phyloP scores from a whole-genome alignment of 2,888 invertebrate species.

The Ptilodon capucinus region DNA sequence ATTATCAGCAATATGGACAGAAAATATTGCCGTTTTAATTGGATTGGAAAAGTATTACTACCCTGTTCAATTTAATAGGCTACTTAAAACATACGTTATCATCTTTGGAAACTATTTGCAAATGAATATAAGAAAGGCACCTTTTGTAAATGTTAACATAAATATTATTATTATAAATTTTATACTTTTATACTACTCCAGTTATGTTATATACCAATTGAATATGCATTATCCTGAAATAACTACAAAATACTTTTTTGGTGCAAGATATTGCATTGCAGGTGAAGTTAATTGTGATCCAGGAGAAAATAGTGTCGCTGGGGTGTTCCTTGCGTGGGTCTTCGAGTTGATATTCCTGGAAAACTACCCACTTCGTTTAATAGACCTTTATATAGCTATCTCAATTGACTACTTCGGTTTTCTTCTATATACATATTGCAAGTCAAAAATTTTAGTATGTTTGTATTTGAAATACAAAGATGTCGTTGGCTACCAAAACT shows the following conservation, averaged over 20 bases:
- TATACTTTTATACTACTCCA: constrained; percentile 39
- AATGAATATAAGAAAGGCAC: constrained; percentile 43
- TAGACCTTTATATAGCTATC: constrained; percentile 42
- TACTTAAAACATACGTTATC: constrained; percentile 47
- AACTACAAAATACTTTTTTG: constrained; percentile 46
- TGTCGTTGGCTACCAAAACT: constrained; percentile 49
- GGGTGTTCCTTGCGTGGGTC: constrained; percentile 40
- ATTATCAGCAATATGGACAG: constrained; percentile 55
- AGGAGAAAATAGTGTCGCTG: constrained; percentile 16
- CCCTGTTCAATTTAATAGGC: constrained; percentile 40
- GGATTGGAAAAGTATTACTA: constrained; percentile 33
- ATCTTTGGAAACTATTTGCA: constrained; percentile 34
- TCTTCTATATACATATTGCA: constrained; percentile 38
- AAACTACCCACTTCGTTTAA: constrained; percentile 30
- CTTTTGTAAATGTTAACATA: constrained; percentile 35
- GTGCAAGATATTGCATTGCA: constrained; percentile 37
- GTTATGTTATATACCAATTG: constrained; percentile 43
- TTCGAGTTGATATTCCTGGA: constrained; percentile 42
- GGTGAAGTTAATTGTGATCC: constrained; percentile 17
- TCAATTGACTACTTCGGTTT: constrained; percentile 28
- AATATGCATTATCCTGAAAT: constrained; percentile 24
- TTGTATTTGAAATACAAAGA: constrained; percentile 50
- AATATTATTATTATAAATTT: constrained; percentile 40
- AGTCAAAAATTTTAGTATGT: constrained; percentile 41
- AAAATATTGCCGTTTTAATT: constrained; percentile 41